A percentile compares a stretch with the other conserved stretches of the same genome.
phyloP scores from a whole-genome alignment of 30 jellyfish, hydroid and myxozoan genomes.

The Pseudorhiza aurosa region DNA sequence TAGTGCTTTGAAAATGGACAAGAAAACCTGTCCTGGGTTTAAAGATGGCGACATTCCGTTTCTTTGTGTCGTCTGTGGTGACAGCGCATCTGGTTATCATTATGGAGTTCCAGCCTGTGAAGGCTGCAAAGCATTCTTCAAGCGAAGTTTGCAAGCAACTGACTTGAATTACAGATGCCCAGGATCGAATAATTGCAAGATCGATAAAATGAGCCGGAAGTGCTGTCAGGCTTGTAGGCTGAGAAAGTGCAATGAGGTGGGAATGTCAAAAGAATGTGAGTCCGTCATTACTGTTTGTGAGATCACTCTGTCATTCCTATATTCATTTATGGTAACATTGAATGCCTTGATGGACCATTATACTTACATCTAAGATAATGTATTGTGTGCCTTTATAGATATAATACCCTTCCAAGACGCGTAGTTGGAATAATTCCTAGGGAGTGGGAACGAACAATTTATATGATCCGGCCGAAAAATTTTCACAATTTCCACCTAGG shows the following conservation, averaged over 20 bases:
- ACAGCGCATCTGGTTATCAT: slow-evolving; percentile 97
- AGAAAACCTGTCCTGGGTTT: slow-evolving; percentile 63
- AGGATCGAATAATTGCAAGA: slow-evolving; percentile 81
- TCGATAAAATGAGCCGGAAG: slow-evolving; percentile 92
- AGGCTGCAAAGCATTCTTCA: slow-evolving; percentile 96
- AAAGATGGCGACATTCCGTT: slow-evolving; percentile 73
- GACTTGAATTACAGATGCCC: slow-evolving; percentile 93
- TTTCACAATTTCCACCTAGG: no score
- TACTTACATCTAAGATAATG: no score
- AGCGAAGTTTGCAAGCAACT: slow-evolving; percentile 83
- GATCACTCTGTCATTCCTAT: no score
- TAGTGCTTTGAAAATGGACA: slow-evolving; percentile 69
- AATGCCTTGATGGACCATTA: no score
- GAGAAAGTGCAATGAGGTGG: slow-evolving; percentile 91
- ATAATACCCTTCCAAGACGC: no score
- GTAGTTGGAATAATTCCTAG: no score
- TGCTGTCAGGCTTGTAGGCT: slow-evolving; percentile 97
- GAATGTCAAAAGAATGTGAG: slow-evolving; percentile 98
- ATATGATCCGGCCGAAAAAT: no score
- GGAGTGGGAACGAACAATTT: no score
- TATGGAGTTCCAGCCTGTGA: slow-evolving; percentile 98
- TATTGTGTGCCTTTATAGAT: no score
- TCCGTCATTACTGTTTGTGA: no score
- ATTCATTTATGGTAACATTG: no score
- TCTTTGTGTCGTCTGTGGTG: slow-evolving; percentile 92